These are phyloP conservation scores for Fragum sueziense DNA, from an alignment of 2,888 invertebrate species.

Conservation along the genomic window DNA sequence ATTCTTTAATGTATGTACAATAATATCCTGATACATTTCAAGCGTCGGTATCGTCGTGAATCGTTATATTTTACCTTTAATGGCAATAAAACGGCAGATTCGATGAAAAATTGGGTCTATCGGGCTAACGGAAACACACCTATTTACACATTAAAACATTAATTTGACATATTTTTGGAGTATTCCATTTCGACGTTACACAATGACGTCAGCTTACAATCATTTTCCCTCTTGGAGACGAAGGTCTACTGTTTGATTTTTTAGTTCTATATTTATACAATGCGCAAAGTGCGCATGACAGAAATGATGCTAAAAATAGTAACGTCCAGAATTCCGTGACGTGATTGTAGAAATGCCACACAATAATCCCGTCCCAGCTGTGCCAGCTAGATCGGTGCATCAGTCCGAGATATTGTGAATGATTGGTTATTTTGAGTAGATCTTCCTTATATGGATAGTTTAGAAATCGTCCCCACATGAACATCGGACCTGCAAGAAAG, in stretches of 20 bases:
- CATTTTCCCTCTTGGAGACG: background rate
- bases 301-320: background rate
- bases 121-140: no score
- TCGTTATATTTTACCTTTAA: no score
- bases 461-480: slow-evolving; percentile 33
- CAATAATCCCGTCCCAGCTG: slow-evolving; percentile 24
- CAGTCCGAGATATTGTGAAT: slow-evolving; percentile 23
- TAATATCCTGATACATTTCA: no score
- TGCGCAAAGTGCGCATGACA: background rate
- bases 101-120: no score
- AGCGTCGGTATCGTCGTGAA: no score
- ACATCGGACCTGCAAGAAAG: slow-evolving; percentile 31
- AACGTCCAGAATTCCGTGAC: slow-evolving; percentile 13
- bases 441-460: slow-evolving; percentile 29
- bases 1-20: no score
- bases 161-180: no score
- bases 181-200: no score
- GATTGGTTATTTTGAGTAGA: slow-evolving; percentile 14
- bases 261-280: background rate
- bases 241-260: background rate
- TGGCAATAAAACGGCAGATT: no score
- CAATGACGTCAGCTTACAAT: no score
- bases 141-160: no score
- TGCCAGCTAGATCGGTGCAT: slow-evolving; percentile 38
- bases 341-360: slow-evolving; percentile 36